Evolutionary conservation across 92 coral and sea anemone genomes (phyloP), one percentile per base, ranked within the genome.

Genomic region (Porites divaricata): DNA sequence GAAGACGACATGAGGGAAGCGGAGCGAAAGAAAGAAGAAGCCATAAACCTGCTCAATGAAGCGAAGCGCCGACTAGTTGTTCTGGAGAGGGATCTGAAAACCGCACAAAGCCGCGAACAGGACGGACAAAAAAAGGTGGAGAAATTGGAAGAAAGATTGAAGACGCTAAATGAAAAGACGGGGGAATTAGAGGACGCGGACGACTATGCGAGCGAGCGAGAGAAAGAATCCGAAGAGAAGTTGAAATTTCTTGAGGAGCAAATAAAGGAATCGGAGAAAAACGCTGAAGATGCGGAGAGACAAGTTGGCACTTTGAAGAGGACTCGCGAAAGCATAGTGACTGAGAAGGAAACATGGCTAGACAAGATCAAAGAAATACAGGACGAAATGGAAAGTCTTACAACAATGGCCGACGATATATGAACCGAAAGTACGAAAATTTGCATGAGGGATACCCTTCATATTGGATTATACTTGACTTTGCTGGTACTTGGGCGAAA

Each of bases 251-350:
- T 97, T 65, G 87, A 81, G 24, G 91, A 66, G 5, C 97, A 93
- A 75, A 75, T 91, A 14, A 97, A 97, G 64, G 94, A 92, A 72
- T 69, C 66, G 9, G 75, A 52, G 5, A 58, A 35, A 45, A 92
- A 97, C 11, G 90, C 88, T 22, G 99, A 97, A 15, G 86, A 72
- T 0, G 94, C 94, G 0, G 99, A 93, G 70, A 80, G 98, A 45
- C 75, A 83, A 35, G 78, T 3, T 21, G 77, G 48, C 5, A 88
- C 81, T 24, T 85, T 89, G 61, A 93, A 93, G 69, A 87, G 99
- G 63, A 11, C 75, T 1, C 0, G 52, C 4, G 96, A 91, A 15
- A 76, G 54, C 21, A 41, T 85, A 22, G 70, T 79, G 17, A 72
- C 50, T 2, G 98, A 97, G 64, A 86, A 91, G 1, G 73, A 61